A percentile compares a stretch with the other conserved stretches of the same genome.
Evolutionary conservation across 2,888 invertebrate species (phyloP).

Genomic region (Epirrhoe alternata): DNA sequence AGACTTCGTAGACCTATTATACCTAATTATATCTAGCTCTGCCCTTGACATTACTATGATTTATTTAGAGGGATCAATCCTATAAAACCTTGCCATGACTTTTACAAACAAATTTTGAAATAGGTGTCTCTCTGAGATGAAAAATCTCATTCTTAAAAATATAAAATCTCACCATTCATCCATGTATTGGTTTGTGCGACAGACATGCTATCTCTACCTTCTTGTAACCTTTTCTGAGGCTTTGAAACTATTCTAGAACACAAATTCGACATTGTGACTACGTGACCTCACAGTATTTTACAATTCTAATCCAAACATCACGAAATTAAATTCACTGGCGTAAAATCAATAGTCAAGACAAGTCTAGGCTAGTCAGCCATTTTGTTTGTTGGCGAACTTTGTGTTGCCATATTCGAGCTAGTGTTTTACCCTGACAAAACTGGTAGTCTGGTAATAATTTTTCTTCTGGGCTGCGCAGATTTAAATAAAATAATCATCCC

Average conservation of each 20-base stretch:
- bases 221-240: constrained; percentile 90
- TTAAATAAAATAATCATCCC: no score
- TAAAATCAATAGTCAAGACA: constrained; percentile 34
- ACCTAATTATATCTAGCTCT: constrained; percentile 1
- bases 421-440: neutral
- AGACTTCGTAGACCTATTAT: neutral
- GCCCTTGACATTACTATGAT: neutral
- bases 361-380: constrained; percentile 60
- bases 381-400: constrained; percentile 61
- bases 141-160: constrained; percentile 47
- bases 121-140: neutral
- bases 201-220: constrained; percentile 89
- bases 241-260: constrained; percentile 91
- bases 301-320: constrained; percentile 59
- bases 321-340: constrained; percentile 47
- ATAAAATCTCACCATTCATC: constrained; percentile 91
- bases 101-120: neutral
- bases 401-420: constrained; percentile 13
- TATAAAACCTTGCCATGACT: neutral
- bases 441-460: neutral
- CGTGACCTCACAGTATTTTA: constrained; percentile 50
- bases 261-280: constrained; percentile 88
- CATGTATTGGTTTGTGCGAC: constrained; percentile 93
- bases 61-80: neutral
- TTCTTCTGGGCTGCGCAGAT: no score